Conservation (phyloP, 2,797 vertebrate genomes). For the Galagoides demidoff region DNA sequence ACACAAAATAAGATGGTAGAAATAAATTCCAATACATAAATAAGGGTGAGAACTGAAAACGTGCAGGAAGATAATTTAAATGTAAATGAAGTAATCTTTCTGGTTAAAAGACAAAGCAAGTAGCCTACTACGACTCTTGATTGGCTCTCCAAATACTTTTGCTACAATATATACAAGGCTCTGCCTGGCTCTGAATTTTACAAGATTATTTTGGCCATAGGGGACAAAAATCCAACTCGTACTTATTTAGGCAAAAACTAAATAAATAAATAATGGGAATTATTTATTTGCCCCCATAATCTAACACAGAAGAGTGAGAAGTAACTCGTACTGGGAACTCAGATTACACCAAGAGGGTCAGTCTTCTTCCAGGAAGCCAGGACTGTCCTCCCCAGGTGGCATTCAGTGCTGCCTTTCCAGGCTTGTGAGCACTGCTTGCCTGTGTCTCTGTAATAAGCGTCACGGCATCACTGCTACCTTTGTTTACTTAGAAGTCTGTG, state of each 20-base stretch:
- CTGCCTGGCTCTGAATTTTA: not conserved
- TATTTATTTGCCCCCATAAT: not conserved
- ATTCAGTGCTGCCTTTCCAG: not conserved
- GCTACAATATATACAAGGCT: not conserved
- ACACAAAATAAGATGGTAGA: conserved; percentile 25
- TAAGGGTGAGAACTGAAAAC: not conserved
- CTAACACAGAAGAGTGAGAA: not conserved
- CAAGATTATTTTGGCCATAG: conserved; percentile 10
- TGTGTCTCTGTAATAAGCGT: not conserved
- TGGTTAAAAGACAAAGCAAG: conserved; percentile 11
- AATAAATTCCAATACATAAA: not conserved
- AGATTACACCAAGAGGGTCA: not conserved
- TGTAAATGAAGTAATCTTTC: not conserved
- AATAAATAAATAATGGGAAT: no score
- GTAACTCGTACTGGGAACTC: not conserved
- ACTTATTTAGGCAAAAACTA: not conserved
- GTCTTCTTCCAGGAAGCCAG: not conserved
- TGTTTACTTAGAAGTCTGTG: not conserved
- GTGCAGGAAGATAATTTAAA: not conserved
- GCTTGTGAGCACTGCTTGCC: not conserved
- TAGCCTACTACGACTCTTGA: not conserved
- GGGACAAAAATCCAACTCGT: conserved; percentile 29
- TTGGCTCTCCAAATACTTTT: not conserved
- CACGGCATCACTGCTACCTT: not conserved
- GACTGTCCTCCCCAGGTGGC: not conserved